Percentiles rank a stretch among this genome's conserved stretches.
Evolutionary conservation across 2,113 vertebrate genomes (phyloP).

Genomic region (Lepus europaeus): DNA sequence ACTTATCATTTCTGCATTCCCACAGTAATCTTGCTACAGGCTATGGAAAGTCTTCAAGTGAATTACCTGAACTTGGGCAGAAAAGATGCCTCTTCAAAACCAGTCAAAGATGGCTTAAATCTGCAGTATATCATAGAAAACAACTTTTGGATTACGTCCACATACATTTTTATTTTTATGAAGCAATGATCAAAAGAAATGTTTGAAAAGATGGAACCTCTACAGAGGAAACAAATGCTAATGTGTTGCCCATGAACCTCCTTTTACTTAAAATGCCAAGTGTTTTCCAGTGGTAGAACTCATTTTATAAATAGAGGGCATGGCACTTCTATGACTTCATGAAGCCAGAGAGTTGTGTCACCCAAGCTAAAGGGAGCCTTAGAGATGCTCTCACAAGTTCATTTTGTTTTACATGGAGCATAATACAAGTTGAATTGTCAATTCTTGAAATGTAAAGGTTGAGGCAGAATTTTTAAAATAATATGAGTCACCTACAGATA

Average conservation of each 20-base stretch:
- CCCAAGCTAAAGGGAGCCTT: slow-evolving; percentile 81
- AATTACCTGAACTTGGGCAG: slow-evolving; percentile 88
- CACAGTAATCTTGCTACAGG: slow-evolving; percentile 92
- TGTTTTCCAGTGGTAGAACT: slow-evolving; percentile 75
- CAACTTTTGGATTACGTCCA: slow-evolving; percentile 85
- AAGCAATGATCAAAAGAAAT: slow-evolving; percentile 81
- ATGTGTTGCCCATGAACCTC: slow-evolving; percentile 80
- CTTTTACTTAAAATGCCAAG: slow-evolving; percentile 81
- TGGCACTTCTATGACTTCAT: slow-evolving; percentile 76
- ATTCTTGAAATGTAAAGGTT: slow-evolving; percentile 69
- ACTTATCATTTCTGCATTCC: slow-evolving; percentile 88
- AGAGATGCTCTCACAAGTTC: slow-evolving; percentile 64
- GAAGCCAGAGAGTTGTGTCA: slow-evolving; percentile 77
- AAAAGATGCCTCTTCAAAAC: slow-evolving; percentile 88
- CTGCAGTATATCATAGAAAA: slow-evolving; percentile 91
- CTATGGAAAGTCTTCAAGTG: slow-evolving; percentile 90
- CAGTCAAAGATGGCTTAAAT: slow-evolving; percentile 87
- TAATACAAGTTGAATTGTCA: slow-evolving; percentile 66
- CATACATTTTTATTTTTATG: slow-evolving; percentile 81
- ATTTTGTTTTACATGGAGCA: slow-evolving; percentile 72
- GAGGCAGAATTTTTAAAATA: slow-evolving; percentile 51
- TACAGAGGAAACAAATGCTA: slow-evolving; percentile 82
- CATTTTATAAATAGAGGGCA: slow-evolving; percentile 65
- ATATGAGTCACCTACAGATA: not conserved
- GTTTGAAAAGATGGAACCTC: slow-evolving; percentile 81